Conservation (phyloP, 1,140 invertebrate species). For the Drosophila paulistorum region DNA sequence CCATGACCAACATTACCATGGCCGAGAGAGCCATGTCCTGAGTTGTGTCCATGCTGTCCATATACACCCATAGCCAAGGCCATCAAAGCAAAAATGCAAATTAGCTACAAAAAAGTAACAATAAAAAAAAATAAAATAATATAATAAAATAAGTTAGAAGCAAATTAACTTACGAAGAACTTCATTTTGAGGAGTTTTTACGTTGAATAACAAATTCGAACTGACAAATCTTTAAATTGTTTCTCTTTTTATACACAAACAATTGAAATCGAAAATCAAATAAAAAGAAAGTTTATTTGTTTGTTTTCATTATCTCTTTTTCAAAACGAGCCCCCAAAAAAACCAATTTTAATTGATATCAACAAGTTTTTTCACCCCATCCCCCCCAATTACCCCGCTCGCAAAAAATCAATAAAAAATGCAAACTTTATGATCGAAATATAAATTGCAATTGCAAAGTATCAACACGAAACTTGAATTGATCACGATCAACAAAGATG, state of each 20-base stretch:
- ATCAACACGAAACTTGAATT: neutral
- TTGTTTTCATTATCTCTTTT: neutral
- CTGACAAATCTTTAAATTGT: neutral
- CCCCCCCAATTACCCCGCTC: no score
- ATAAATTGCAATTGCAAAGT: slow-evolving; percentile 2
- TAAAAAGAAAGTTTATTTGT: neutral
- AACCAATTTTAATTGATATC: neutral
- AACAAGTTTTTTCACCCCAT: neutral
- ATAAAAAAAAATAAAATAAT: neutral
- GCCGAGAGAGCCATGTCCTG: neutral
- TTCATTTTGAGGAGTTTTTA: slow-evolving; percentile 1
- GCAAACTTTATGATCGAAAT: neutral
- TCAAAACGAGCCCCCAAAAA: slow-evolving; percentile 10
- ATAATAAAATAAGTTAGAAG: neutral
- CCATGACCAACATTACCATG: slow-evolving; percentile 1
- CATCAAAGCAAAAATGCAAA: slow-evolving; percentile 2
- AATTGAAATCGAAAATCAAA: neutral
- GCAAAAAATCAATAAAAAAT: neutral
- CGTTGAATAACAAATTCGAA: slow-evolving; percentile 6
- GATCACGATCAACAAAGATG: slow-evolving; percentile 5
- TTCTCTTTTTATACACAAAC: neutral
- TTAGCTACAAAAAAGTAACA: neutral
- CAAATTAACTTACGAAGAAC: neutral
- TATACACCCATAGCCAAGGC: neutral
- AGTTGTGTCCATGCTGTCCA: neutral